Conservation (phyloP, 2,113 vertebrate genomes). For the Xerus inauris region DNA sequence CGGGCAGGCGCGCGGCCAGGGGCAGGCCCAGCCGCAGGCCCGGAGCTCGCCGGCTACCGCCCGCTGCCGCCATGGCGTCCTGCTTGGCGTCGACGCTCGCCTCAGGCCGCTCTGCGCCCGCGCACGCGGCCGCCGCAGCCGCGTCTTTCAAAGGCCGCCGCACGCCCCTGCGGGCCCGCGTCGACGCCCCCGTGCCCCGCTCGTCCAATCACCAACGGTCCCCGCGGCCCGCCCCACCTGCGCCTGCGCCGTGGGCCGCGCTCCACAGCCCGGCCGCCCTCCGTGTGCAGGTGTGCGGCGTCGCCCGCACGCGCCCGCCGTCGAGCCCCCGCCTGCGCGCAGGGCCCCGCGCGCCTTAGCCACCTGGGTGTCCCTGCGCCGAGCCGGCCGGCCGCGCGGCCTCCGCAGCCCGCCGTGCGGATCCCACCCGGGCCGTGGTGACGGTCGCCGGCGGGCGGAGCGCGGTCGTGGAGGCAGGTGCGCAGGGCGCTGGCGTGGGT, state of each 20-base stretch:
- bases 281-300: too few species aligned
- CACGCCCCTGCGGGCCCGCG: not conserved
- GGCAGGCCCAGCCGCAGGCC: not conserved
- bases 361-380: too few species aligned
- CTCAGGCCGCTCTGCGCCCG: not conserved
- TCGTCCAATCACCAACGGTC: slow-evolving; percentile 65
- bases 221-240: fast-evolving
- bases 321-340: too few species aligned
- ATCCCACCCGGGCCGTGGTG: too few species aligned
- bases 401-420: too few species aligned
- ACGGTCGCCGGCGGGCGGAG: too few species aligned
- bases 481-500: too few species aligned
- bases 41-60: not conserved
- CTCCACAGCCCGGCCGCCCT: too few species aligned
- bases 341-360: too few species aligned
- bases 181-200: not conserved
- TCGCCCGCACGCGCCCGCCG: too few species aligned
- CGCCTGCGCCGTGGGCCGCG: not conserved
- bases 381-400: too few species aligned
- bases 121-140: not conserved
- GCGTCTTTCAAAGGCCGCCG: slow-evolving; percentile 42
- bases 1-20: fast-evolving
- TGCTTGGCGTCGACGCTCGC: not conserved
- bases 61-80: not conserved
- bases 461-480: too few species aligned